phyloP scores from a whole-genome alignment of 1,140 invertebrate species.

The Ericerus pela region DNA sequence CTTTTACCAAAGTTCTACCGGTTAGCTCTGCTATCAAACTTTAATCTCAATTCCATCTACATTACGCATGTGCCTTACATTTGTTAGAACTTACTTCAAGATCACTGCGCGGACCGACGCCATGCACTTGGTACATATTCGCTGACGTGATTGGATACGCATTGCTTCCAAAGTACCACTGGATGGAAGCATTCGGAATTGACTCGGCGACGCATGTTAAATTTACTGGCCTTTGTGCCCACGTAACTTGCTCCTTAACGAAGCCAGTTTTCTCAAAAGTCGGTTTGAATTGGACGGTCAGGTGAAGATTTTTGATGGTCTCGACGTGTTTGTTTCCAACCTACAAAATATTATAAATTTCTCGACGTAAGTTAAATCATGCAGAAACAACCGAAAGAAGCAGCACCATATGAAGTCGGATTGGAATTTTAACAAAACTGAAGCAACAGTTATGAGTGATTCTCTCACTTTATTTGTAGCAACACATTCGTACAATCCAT shows the following conservation, averaged over 20 bases:
- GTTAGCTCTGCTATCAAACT: too few species aligned
- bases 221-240: constrained; percentile 63
- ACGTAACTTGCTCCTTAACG: constrained; percentile 60
- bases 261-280: constrained; percentile 46
- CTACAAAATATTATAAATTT: constrained; percentile 20
- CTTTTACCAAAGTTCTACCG: too few species aligned
- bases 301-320: constrained; percentile 60
- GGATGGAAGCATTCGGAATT: constrained; percentile 82
- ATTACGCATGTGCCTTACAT: too few species aligned
- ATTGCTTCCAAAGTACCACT: constrained; percentile 58
- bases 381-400: background rate
- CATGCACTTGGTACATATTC: too few species aligned
- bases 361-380: background rate
- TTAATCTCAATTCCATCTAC: too few species aligned
- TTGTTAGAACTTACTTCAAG: too few species aligned
- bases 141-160: too few species aligned
- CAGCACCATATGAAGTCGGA: background rate
- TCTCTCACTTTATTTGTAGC: constrained; percentile 43
- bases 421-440: background rate
- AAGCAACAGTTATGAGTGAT: background rate
- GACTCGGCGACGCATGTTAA: constrained; percentile 74
- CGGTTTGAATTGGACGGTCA: constrained; percentile 59
- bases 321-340: too few species aligned
- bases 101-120: constrained; percentile 49
- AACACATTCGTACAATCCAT: constrained; percentile 77